phyloP scores from a whole-genome alignment of 1,140 invertebrate genomes.

The Drosophila tropicalis region DNA sequence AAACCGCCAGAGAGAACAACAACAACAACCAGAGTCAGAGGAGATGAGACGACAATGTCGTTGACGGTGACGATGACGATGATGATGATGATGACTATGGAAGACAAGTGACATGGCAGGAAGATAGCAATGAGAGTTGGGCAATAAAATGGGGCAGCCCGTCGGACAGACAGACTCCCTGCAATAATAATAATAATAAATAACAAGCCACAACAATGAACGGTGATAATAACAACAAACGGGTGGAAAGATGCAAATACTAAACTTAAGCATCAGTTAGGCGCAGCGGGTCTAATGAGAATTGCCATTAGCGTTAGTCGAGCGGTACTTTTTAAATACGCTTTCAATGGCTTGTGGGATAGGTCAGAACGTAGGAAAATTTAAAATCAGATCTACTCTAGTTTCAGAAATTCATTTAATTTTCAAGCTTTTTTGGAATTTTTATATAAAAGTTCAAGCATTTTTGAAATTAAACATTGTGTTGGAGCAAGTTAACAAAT shows the following conservation, averaged over 20 bases:
- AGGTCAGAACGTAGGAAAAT: no score
- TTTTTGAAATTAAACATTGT: no score
- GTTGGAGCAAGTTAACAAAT: no score
- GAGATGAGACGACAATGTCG: background rate
- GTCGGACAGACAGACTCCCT: background rate
- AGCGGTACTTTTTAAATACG: no score
- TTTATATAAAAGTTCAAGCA: no score
- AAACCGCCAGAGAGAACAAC: conserved; percentile 34
- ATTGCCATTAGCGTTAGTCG: no score
- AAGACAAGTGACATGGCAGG: conserved; percentile 27
- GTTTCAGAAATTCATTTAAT: no score
- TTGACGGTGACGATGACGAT: background rate
- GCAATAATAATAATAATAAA: conserved; percentile 1
- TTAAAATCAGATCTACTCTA: no score
- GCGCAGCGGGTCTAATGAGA: background rate
- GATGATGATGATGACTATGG: no score
- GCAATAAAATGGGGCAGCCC: background rate
- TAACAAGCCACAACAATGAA: conserved; percentile 1
- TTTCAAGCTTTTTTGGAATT: no score
- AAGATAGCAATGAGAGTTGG: conserved; percentile 31
- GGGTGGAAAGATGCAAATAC: background rate
- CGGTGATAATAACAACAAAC: background rate
- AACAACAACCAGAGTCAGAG: conserved; percentile 8
- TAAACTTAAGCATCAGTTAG: background rate
- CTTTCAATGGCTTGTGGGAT: no score